These are phyloP conservation scores for Nomada goodeniana DNA, from an alignment of 2,888 invertebrate genomes.

Conservation along the genomic window DNA sequence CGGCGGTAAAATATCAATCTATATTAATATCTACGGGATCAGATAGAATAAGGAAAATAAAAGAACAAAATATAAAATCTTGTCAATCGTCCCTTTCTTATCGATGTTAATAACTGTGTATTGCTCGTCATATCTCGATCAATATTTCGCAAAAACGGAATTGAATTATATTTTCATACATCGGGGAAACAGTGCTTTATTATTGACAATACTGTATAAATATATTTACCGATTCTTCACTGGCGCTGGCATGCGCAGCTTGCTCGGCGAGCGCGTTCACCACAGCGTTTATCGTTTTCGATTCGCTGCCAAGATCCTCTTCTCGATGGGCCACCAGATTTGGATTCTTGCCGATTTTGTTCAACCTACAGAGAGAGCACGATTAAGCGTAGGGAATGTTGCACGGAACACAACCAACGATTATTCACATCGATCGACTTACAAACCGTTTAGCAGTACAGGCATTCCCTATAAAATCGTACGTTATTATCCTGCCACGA, in stretches of 20 bases:
- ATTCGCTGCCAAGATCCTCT: conserved; percentile 89
- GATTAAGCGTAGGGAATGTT: conserved; percentile 84
- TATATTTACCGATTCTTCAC: conserved; percentile 89
- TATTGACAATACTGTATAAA: not conserved
- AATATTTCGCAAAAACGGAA: too few relatives aligned
- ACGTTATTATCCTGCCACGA: conserved; percentile 35
- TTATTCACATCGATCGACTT: conserved; percentile 78
- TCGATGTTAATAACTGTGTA: too few relatives aligned
- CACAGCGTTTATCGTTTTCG: conserved; percentile 96
- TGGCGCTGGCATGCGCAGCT: conserved; percentile 93
- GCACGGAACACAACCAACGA: conserved; percentile 80
- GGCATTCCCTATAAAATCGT: conserved; percentile 53
- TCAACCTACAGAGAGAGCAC: conserved; percentile 87
- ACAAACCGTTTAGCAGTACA: conserved; percentile 74
- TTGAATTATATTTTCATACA: too few relatives aligned
- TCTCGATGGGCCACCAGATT: conserved; percentile 93
- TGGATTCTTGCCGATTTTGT: conserved; percentile 99
- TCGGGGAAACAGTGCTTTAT: too few relatives aligned
- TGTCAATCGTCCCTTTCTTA: too few relatives aligned
- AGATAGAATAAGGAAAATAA: too few relatives aligned
- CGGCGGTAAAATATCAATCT: too few relatives aligned
- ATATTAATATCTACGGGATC: too few relatives aligned
- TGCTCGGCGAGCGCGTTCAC: conserved; percentile 96
- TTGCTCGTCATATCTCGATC: not conserved
- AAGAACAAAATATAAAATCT: too few relatives aligned